These are phyloP conservation scores for Avahi laniger DNA, from an alignment of 2,797 vertebrate genomes.

Conservation along the genomic window DNA sequence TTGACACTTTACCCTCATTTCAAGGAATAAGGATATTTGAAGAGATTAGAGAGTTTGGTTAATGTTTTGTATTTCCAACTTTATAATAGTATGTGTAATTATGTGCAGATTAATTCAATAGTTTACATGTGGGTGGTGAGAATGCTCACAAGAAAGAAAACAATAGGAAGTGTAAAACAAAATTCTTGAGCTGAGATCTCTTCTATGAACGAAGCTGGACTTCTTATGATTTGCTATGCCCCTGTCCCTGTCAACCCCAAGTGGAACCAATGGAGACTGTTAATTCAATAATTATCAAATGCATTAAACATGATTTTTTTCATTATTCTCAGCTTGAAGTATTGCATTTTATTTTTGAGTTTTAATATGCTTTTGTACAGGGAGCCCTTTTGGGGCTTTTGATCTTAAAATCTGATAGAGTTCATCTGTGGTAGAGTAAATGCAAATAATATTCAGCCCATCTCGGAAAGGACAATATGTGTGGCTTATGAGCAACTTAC, in stretches of 20 bases:
- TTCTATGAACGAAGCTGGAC: neutral
- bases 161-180: neutral
- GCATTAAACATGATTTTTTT: conserved; percentile 3
- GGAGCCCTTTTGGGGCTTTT: neutral
- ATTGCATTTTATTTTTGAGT: conserved; percentile 29
- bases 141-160: neutral
- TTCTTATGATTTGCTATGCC: neutral
- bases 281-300: conserved; percentile 38
- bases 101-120: neutral
- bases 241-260: neutral
- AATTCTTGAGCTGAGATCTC: neutral
- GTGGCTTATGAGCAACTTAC: conserved; percentile 9
- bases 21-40: neutral
- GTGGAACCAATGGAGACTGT: neutral
- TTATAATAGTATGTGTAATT: neutral
- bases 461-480: conserved; percentile 2
- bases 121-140: neutral
- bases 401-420: conserved; percentile 56
- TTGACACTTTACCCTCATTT: neutral
- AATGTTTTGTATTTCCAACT: neutral
- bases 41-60: neutral
- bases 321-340: conserved; percentile 32
- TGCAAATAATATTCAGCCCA: conserved; percentile 45
- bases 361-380: conserved; percentile 53
- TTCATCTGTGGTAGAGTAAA: conserved; percentile 12